Evolutionary conservation across 2,113 vertebrate species (phyloP), one percentile per base, ranked within the genome.

Genomic region (Dicaeum eximium): DNA sequence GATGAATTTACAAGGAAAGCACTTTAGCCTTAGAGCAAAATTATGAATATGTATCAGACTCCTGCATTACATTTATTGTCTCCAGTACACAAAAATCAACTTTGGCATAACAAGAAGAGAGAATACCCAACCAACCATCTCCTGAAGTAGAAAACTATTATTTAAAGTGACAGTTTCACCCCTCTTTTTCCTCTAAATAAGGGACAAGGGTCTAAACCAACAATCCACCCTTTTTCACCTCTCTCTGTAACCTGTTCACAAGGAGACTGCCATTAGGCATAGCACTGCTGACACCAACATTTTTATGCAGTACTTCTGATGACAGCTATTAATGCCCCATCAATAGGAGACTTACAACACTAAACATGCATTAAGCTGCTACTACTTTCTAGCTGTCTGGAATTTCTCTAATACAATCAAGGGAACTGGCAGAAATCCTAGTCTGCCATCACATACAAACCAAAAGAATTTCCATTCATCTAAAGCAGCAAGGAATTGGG

Each of bases 101-200:
- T 95, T 91, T 95, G 94, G 80, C 86, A 93, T 60, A 92, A 79
- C 72, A 95, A 95, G 67, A 89, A 80, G 77, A 78, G 57, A 71
- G 85, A 88, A 91, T 90, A 96, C 91, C 70, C 37, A 94, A 95
- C 56, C 95, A 95, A 86, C 56, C 82, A 90, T 83, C 60, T 95
- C 62, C 91, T 94, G 83, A 95, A 90, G 89, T 67, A 88, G 70
- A 74, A 75, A 97, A 95, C 64, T 87, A 83, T 79, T 83, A 92
- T 97, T 95, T 95, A 93, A 96, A 96, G 66, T 91, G 93, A 86
- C 72, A 94, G 58, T 77, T 91, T 95, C 57, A 94, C 69, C 92
- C 79, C 67, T 86, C 38, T 95, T 97, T 97, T 96, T 92, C 40
- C 84, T 92, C 91, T 92, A 97, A 92, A 94, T 95, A 96, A 95